Evolutionary conservation across 2,888 invertebrate species (phyloP).

Genomic region (Nycteola revayana): DNA sequence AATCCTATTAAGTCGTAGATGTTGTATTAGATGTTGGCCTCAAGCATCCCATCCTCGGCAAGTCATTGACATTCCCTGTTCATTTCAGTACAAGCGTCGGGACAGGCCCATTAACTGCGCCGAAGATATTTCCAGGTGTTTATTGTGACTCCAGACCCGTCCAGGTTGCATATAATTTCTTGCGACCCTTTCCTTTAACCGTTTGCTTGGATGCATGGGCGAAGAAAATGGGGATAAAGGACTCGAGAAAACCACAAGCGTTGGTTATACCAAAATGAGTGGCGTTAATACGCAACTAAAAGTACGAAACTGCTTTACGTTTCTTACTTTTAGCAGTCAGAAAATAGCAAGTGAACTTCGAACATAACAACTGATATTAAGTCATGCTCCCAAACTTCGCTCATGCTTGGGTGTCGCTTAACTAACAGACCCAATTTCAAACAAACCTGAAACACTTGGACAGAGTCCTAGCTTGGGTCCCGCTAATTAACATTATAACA

Average conservation of each 20-base stretch:
- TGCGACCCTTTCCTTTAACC: conserved; percentile 37
- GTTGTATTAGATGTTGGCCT: conserved; percentile 37
- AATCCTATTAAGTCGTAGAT: conserved; percentile 17
- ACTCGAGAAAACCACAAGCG: too few species aligned
- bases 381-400: too few species aligned
- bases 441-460: conserved; percentile 1
- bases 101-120: conserved; percentile 74
- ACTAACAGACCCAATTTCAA: conserved; percentile 42
- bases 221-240: too few species aligned
- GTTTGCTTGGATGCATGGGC: too few species aligned
- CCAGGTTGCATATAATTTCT: conserved; percentile 70
- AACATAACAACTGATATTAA: too few species aligned
- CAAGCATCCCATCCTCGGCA: conserved; percentile 1
- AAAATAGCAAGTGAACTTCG: too few species aligned
- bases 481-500: conserved; percentile 23
- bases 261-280: too few species aligned
- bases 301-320: too few species aligned
- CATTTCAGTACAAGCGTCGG: conserved; percentile 80
- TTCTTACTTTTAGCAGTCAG: too few species aligned
- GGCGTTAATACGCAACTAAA: too few species aligned
- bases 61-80: conserved; percentile 56
- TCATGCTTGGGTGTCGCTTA: conserved; percentile 53
- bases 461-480: conserved; percentile 11
- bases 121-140: conserved; percentile 57
- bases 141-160: conserved; percentile 58